A percentile compares a stretch with the other conserved stretches of the same genome.
These are phyloP conservation scores for Cremastobaeus sp. DNA, from an alignment of 2,888 invertebrate species.

Conservation along the genomic window DNA sequence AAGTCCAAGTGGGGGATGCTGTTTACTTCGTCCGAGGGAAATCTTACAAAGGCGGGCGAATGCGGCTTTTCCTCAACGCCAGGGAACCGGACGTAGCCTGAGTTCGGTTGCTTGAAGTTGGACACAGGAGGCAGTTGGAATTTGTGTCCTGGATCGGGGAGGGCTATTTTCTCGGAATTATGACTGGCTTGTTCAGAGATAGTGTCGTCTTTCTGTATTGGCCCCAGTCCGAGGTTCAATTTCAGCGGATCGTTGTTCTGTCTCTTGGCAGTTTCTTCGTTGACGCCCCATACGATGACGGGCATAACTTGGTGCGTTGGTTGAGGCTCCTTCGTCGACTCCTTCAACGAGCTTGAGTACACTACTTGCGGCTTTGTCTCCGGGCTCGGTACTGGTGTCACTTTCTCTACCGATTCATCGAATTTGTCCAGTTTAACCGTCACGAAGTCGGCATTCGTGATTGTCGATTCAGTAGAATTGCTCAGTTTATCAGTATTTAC, in stretches of 20 bases:
- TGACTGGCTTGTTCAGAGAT: constrained; percentile 41
- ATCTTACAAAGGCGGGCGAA: constrained; percentile 65
- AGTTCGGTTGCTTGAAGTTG: constrained; percentile 36
- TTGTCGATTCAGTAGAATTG: constrained; percentile 55
- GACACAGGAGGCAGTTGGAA: constrained; percentile 5
- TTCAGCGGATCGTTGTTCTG: constrained; percentile 29
- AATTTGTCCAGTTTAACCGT: constrained; percentile 20
- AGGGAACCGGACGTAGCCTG: constrained; percentile 66
- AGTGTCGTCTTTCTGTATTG: constrained; percentile 22
- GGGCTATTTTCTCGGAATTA: constrained; percentile 38
- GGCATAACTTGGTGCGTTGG: constrained; percentile 10
- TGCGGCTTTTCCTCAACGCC: constrained; percentile 53
- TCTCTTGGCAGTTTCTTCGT: constrained; percentile 32
- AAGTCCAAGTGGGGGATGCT: constrained; percentile 71
- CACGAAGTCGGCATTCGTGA: constrained; percentile 27
- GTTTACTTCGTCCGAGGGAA: constrained; percentile 72
- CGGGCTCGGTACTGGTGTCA: too few relatives aligned
- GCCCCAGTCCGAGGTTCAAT: constrained; percentile 15
- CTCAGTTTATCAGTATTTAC: constrained; percentile 62
- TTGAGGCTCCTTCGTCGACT: constrained; percentile 34
- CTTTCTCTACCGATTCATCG: constrained; percentile 52
- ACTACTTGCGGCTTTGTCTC: constrained; percentile 65
- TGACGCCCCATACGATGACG: constrained; percentile 45
- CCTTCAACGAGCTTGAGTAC: constrained; percentile 40
- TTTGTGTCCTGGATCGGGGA: constrained; percentile 28